phyloP scores from a whole-genome alignment of 2,888 invertebrate genomes.

The Ferrisia virgata region DNA sequence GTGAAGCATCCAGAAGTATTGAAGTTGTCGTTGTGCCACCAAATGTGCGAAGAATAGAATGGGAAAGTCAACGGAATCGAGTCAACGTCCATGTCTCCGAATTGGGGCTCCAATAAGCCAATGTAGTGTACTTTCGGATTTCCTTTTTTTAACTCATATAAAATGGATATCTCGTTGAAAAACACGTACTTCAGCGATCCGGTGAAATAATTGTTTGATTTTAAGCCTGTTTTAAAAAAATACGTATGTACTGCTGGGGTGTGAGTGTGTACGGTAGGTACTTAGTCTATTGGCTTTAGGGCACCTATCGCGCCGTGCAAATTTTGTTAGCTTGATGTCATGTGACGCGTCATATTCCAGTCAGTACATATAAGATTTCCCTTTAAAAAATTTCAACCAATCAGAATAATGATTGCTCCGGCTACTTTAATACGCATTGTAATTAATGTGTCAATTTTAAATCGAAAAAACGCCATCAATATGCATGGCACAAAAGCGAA shows the following conservation, averaged over 20 bases:
- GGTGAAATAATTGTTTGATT: conserved; percentile 80
- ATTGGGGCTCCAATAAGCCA: conserved; percentile 75
- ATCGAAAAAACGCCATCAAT: too few relatives aligned
- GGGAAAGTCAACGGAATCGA: conserved; percentile 89
- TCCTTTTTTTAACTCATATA: conserved; percentile 79
- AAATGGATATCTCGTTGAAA: conserved; percentile 86
- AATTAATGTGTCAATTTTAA: too few relatives aligned
- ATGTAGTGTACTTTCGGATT: conserved; percentile 83
- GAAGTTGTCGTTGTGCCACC: conserved; percentile 76
- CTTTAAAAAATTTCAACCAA: too few relatives aligned
- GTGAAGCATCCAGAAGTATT: conserved; percentile 67
- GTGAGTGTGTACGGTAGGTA: too few relatives aligned
- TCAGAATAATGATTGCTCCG: too few relatives aligned
- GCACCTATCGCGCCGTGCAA: neutral
- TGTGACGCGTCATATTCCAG: too few relatives aligned
- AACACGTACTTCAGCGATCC: conserved; percentile 89
- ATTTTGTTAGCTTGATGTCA: too few relatives aligned
- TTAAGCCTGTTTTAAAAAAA: conserved; percentile 57
- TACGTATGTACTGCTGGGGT: neutral
- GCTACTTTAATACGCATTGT: too few relatives aligned
- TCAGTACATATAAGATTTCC: too few relatives aligned
- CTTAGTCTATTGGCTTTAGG: neutral
- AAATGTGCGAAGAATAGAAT: conserved; percentile 83
- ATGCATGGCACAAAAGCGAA: too few relatives aligned
- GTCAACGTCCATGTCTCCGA: conserved; percentile 77